These are phyloP conservation scores for Antedon bifida DNA, from an alignment of 35 echinoderm and acorn worm species.

Conservation along the genomic window DNA sequence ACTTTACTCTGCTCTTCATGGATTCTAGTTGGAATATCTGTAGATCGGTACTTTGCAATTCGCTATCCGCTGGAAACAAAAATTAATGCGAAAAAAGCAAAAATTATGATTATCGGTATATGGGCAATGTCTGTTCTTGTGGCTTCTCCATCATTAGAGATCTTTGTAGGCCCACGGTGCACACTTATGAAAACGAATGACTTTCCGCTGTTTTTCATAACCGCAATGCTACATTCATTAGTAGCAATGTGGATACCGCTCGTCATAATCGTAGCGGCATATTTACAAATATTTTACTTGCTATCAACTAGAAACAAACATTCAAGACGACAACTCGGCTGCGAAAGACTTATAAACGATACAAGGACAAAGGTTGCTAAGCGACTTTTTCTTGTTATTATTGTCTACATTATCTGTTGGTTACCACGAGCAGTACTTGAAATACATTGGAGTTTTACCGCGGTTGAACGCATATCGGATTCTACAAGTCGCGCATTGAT, in stretches of 20 bases:
- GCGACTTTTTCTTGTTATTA: constrained; percentile 75
- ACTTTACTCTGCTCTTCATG: constrained; percentile 69
- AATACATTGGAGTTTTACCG: constrained; percentile 25
- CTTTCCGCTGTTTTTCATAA: constrained; percentile 11
- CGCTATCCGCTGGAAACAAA: constrained; percentile 55
- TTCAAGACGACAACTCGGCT: constrained; percentile 15
- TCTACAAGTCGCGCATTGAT: neutral
- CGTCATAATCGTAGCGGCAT: constrained; percentile 59
- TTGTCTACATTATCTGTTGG: constrained; percentile 76
- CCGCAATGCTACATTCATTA: constrained; percentile 26
- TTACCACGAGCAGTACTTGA: constrained; percentile 64
- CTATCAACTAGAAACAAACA: constrained; percentile 37
- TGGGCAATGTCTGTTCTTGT: constrained; percentile 61
- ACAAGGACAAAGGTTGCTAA: constrained; percentile 80
- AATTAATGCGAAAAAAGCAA: constrained; percentile 42
- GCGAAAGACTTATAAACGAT: constrained; percentile 38
- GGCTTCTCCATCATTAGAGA: constrained; percentile 32
- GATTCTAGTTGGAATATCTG: constrained; percentile 91
- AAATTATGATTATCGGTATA: constrained; percentile 29
- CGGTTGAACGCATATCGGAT: neutral
- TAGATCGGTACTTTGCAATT: constrained; percentile 83
- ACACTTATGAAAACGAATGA: neutral
- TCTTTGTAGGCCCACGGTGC: constrained; percentile 42
- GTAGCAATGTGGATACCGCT: constrained; percentile 60
- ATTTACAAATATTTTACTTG: constrained; percentile 62